Evolutionary conservation across 1,140 invertebrate species (phyloP).

Genomic region (Sogatella furcifera): DNA sequence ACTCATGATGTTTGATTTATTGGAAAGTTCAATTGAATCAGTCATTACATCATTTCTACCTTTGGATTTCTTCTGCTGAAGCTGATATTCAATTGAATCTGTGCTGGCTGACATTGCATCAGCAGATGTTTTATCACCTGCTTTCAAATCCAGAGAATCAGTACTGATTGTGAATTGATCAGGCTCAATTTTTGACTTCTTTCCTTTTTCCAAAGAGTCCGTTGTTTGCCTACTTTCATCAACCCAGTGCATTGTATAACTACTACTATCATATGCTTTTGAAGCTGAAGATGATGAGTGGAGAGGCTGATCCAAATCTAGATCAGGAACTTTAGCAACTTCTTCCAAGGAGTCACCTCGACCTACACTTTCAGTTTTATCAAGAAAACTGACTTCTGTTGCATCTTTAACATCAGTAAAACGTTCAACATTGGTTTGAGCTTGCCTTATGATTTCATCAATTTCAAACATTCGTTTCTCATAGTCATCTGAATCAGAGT

Average conservation of each 20-base stretch:
- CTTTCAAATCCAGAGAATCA: slow-evolving; percentile 45
- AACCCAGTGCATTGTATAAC: slow-evolving; percentile 21
- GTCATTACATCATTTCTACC: slow-evolving; percentile 28
- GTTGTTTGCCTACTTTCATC: slow-evolving; percentile 30
- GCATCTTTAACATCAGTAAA: slow-evolving; percentile 31
- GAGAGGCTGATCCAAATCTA: slow-evolving; percentile 35
- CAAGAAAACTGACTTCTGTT: slow-evolving; percentile 13
- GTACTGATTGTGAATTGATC: slow-evolving; percentile 35
- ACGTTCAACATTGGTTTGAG: slow-evolving; percentile 54
- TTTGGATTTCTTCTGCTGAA: slow-evolving; percentile 23
- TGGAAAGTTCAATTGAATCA: slow-evolving; percentile 39
- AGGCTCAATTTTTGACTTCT: slow-evolving; percentile 10
- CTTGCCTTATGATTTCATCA: slow-evolving; percentile 59
- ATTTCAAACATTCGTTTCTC: slow-evolving; percentile 61
- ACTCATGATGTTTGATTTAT: slow-evolving; percentile 26
- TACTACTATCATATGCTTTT: slow-evolving; percentile 22
- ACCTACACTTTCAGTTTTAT: slow-evolving; percentile 36
- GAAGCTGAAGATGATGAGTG: slow-evolving; percentile 7
- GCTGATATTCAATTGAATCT: slow-evolving; percentile 47
- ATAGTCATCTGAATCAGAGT: slow-evolving; percentile 48
- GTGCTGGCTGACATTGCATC: slow-evolving; percentile 48
- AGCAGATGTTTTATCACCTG: slow-evolving; percentile 21
- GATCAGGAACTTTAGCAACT: slow-evolving; percentile 36
- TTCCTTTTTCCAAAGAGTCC: slow-evolving; percentile 30
- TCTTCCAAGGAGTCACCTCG: slow-evolving; percentile 38